Percentiles rank a stretch among this genome's conserved stretches.
These are phyloP conservation scores for Oreochromis niloticus DNA, from an alignment of 2,113 vertebrate genomes.

Conservation along the genomic window DNA sequence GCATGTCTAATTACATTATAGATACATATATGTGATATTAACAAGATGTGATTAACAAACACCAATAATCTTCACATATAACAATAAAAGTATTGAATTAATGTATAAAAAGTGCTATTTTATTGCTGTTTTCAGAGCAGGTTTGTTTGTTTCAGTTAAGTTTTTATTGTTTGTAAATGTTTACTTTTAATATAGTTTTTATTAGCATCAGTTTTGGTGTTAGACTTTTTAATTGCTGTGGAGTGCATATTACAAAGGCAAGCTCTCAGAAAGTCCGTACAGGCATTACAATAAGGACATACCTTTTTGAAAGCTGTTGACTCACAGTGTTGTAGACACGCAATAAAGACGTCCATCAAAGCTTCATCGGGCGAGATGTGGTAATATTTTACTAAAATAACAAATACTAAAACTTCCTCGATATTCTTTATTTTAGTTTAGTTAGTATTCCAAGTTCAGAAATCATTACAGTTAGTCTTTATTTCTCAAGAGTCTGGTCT, in stretches of 20 bases:
- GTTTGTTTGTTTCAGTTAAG: accelerated
- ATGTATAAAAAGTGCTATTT: not conserved
- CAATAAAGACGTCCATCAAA: too few species aligned
- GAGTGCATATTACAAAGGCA: not conserved
- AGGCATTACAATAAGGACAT: not conserved
- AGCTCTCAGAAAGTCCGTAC: not conserved
- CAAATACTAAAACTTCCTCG: too few species aligned
- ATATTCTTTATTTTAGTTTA: too few species aligned
- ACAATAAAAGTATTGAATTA: not conserved
- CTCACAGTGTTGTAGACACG: too few species aligned
- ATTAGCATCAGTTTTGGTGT: not conserved
- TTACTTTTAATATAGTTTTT: not conserved
- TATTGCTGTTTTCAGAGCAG: not conserved
- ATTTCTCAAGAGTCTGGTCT: too few species aligned
- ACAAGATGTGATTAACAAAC: not conserved
- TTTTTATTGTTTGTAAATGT: not conserved
- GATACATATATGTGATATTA: not conserved
- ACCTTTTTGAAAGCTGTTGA: too few species aligned
- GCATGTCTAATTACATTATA: too few species aligned
- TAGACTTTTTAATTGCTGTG: not conserved
- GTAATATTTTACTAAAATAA: too few species aligned
- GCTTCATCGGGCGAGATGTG: too few species aligned
- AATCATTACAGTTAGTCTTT: too few species aligned
- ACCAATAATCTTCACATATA: not conserved
- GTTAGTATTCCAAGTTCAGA: too few species aligned